Evolutionary conservation across 1,140 invertebrate genomes (phyloP).

Genomic region (Nebria ingens): DNA sequence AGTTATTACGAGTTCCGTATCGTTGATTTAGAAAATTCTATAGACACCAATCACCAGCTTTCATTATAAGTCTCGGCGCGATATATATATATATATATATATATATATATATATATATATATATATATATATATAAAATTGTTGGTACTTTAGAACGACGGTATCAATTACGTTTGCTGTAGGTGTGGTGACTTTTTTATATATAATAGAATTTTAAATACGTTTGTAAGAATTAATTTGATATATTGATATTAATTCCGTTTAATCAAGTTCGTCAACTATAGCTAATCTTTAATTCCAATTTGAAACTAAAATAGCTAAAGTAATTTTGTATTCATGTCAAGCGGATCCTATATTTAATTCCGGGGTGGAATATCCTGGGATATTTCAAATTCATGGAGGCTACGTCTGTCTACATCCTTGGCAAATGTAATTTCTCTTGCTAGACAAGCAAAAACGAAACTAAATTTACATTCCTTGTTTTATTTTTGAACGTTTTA

Average conservation of each 20-base stretch:
- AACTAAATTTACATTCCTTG: not conserved
- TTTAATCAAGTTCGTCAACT: not conserved
- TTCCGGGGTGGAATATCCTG: not conserved
- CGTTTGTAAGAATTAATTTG: too few relatives aligned
- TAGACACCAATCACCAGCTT: not conserved
- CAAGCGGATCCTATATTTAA: not conserved
- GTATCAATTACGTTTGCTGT: too few relatives aligned
- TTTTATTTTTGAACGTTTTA: not conserved
- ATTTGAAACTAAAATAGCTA: not conserved
- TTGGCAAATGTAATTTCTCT: not conserved
- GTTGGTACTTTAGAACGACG: too few relatives aligned
- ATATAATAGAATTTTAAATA: too few relatives aligned
- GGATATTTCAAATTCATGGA: not conserved
- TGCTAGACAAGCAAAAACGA: not conserved
- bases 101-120: too few relatives aligned
- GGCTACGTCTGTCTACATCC: not conserved
- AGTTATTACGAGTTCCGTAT: not conserved
- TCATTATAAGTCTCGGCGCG: too few relatives aligned
- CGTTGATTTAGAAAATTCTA: conserved; percentile 5
- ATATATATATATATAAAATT: too few relatives aligned
- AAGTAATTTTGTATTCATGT: not conserved
- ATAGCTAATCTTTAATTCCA: not conserved
- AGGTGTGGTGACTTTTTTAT: too few relatives aligned
- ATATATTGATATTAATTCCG: not conserved
- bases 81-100: too few relatives aligned